Evolutionary conservation across 2,888 invertebrate genomes (phyloP), one percentile per base, ranked within the genome.

Genomic region (Synanthedon formicaeformis): DNA sequence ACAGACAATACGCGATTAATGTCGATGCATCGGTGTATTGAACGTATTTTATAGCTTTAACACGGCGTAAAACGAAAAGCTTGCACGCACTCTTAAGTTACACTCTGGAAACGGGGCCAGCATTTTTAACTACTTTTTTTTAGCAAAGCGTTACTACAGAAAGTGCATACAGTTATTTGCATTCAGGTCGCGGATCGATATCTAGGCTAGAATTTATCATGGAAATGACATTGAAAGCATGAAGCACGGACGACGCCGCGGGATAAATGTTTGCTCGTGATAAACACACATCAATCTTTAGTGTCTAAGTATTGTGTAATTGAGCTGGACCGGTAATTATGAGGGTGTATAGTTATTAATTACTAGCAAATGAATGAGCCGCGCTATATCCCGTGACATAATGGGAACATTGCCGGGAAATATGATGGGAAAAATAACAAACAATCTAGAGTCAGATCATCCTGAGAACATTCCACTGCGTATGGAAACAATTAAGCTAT

Each of bases 381-480:
- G n/a, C 23, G 50, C 12, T 50, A 23, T 64, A 68, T 68, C 66
- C 68, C 60, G 59, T 56, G 60, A 66, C 64, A 57, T 75, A 75
- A 77, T 73, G 69, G 65, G 69, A 67, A 67, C 63, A 61, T 61
- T 62, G 64, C 58, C 60, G 62, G 69, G 69, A 69, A 69, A 64
- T 61, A 64, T 64, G 67, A 76, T 71, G 77, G 73, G 78, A 78
- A 79, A 66, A 66, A 68, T 66, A 54, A 55, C 56, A 60, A 60
- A 71, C 66, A 63, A 61, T 63, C 66, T 56, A 57, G 57, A 57
- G 60, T 62, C 61, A 63, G 65, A 66, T 64, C 64, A 70, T 75
- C 79, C 76, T 79, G 81, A 71, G 79, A 81, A 81, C 67, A 70
- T 77, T 75, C 68, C 71, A 72, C 68, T 65, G 69, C 71, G 74